A percentile compares a stretch with the other conserved stretches of the same genome.
Conservation (phyloP, 2,888 invertebrate genomes). For the Chironomus tentans region DNA sequence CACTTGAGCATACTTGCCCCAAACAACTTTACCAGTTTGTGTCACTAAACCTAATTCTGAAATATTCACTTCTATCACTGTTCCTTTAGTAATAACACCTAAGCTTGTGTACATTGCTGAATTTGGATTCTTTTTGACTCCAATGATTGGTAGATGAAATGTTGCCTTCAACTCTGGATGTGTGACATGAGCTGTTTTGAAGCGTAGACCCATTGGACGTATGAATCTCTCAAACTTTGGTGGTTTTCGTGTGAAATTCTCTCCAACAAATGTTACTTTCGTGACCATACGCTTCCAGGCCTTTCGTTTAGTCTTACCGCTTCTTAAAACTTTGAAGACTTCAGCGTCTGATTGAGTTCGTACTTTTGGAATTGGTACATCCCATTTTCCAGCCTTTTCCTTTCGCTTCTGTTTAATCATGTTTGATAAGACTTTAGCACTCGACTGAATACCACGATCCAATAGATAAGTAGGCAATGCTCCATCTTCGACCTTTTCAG, state of each 20-base stretch:
- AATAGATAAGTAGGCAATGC: constrained; percentile 94
- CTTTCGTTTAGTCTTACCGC: constrained; percentile 88
- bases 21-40: constrained; percentile 97
- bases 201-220: constrained; percentile 91
- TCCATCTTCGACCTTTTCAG: constrained; percentile 76
- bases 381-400: constrained; percentile 99
- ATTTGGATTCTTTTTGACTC: constrained; percentile 98
- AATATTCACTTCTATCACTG: constrained; percentile 95
- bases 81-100: constrained; percentile 98
- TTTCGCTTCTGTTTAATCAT: constrained; percentile 99
- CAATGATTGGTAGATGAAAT: constrained; percentile 93
- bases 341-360: constrained; percentile 93
- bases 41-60: constrained; percentile 98
- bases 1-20: constrained; percentile 99
- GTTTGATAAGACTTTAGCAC: constrained; percentile 93
- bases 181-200: constrained; percentile 97
- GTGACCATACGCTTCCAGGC: constrained; percentile 99
- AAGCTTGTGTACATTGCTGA: constrained; percentile 94
- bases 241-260: constrained; percentile 96
- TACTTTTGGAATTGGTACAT: constrained; percentile 98
- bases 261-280: constrained; percentile 95
- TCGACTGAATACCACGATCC: constrained; percentile 88
- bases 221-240: constrained; percentile 99
- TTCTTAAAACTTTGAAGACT: constrained; percentile 85
- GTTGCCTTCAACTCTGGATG: constrained; percentile 99